Evolutionary conservation across 2,113 vertebrate genomes (phyloP).

Genomic region (Okapia johnstoni): DNA sequence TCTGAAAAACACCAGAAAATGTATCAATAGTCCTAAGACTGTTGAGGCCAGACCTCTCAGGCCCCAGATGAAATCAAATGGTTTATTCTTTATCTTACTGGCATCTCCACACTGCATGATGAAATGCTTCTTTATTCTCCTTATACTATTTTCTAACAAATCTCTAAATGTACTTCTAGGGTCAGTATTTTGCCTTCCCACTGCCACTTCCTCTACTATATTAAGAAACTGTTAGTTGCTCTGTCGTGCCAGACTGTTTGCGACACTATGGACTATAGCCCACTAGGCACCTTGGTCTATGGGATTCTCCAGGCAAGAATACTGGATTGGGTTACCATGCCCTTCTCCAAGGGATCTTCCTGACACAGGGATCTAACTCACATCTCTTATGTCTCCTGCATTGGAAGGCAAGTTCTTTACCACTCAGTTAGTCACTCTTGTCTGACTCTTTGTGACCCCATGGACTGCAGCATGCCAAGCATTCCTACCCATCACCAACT

Average conservation of each 20-base stretch:
- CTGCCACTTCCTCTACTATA: background rate
- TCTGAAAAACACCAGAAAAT: background rate
- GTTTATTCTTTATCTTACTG: background rate
- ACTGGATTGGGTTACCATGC: background rate
- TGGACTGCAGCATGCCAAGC: background rate
- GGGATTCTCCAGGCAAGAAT: background rate
- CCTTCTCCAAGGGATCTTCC: background rate
- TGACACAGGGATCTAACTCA: background rate
- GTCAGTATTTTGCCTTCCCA: background rate
- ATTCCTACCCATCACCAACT: background rate
- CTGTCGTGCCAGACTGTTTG: background rate
- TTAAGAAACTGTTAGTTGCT: background rate
- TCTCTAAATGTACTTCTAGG: background rate
- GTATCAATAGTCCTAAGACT: background rate
- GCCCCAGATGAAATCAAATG: background rate
- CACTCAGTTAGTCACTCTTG: background rate
- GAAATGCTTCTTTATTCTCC: background rate
- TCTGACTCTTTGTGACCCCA: background rate
- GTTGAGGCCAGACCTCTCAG: background rate
- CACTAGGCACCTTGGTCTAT: rapidly evolving
- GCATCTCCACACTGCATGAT: background rate
- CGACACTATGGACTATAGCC: rapidly evolving
- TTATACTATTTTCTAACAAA: background rate
- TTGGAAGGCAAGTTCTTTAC: background rate
- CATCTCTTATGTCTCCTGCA: background rate